Conservation (phyloP, 1,140 invertebrate species). For the Anthonomus grandis region DNA sequence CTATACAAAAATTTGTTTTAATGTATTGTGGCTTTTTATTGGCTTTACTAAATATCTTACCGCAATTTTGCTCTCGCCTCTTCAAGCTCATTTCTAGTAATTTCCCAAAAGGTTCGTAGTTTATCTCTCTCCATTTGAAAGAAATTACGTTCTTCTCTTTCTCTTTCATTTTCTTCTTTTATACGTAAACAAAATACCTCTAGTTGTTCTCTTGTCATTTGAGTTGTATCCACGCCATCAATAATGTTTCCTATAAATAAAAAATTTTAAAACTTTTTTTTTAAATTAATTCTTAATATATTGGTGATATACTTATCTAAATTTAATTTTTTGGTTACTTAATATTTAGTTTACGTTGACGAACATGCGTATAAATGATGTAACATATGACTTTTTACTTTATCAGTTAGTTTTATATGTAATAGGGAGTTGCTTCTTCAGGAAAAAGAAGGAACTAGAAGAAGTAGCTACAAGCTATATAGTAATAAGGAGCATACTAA, state of each 20-base stretch:
- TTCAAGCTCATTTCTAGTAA: constrained; percentile 78
- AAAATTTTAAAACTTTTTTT: not conserved
- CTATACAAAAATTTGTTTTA: constrained; percentile 42
- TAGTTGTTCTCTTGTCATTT: constrained; percentile 91
- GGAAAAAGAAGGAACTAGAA: too few relatives aligned
- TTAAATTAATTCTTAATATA: not conserved
- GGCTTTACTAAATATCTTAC: constrained; percentile 16
- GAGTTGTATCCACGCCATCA: constrained; percentile 86
- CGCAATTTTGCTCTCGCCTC: constrained; percentile 70
- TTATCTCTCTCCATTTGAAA: constrained; percentile 95
- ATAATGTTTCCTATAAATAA: constrained; percentile 60
- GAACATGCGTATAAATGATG: too few relatives aligned
- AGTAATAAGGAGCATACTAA: too few relatives aligned
- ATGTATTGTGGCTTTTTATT: not conserved
- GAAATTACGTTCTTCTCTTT: constrained; percentile 91
- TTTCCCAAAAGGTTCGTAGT: constrained; percentile 92
- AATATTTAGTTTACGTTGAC: not conserved
- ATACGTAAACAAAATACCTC: constrained; percentile 83
- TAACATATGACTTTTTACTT: too few relatives aligned
- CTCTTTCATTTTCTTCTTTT: constrained; percentile 89
- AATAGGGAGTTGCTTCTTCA: too few relatives aligned
- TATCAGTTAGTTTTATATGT: too few relatives aligned
- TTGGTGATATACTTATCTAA: not conserved
- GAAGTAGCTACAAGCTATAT: too few relatives aligned
- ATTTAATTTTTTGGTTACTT: not conserved